These are phyloP conservation scores for Chrysodeixis includens DNA, from an alignment of 2,888 invertebrate genomes.

Conservation along the genomic window DNA sequence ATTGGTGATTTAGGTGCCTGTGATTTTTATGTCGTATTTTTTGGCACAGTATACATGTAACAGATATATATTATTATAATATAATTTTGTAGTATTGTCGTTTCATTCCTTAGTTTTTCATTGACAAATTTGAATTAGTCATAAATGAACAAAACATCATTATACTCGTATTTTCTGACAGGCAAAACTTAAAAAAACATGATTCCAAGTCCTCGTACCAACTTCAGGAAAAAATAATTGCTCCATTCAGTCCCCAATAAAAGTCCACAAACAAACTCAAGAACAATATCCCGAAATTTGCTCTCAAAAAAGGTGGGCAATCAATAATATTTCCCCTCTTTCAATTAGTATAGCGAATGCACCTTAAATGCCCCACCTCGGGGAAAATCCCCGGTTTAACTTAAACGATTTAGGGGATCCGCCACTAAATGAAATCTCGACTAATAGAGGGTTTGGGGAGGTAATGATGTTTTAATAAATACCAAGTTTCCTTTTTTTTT, in stretches of 20 bases:
- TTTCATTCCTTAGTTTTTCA: too few relatives aligned
- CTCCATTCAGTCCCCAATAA: conserved; percentile 28
- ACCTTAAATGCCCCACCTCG: conserved; percentile 79
- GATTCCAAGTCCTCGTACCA: background rate
- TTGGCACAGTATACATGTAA: too few relatives aligned
- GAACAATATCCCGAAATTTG: conserved; percentile 32
- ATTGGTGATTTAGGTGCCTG: conserved; percentile 12
- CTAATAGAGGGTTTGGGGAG: conserved; percentile 60
- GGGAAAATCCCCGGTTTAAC: conserved; percentile 79
- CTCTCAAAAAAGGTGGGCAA: conserved; percentile 60
- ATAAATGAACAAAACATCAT: too few relatives aligned
- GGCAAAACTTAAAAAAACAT: too few relatives aligned
- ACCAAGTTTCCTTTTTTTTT: conserved; percentile 34
- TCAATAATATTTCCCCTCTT: conserved; percentile 79
- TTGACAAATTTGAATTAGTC: too few relatives aligned
- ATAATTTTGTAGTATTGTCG: too few relatives aligned
- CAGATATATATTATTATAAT: too few relatives aligned
- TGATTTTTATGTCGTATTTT: background rate
- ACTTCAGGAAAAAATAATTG: background rate
- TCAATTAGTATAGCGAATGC: conserved; percentile 85
- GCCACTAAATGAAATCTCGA: conserved; percentile 72
- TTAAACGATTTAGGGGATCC: conserved; percentile 82
- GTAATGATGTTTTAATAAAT: conserved; percentile 68
- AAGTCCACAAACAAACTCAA: conserved; percentile 23
- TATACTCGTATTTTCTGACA: too few relatives aligned